phyloP scores from a whole-genome alignment of 2,797 vertebrate genomes.

The Austrolebias charrua region DNA sequence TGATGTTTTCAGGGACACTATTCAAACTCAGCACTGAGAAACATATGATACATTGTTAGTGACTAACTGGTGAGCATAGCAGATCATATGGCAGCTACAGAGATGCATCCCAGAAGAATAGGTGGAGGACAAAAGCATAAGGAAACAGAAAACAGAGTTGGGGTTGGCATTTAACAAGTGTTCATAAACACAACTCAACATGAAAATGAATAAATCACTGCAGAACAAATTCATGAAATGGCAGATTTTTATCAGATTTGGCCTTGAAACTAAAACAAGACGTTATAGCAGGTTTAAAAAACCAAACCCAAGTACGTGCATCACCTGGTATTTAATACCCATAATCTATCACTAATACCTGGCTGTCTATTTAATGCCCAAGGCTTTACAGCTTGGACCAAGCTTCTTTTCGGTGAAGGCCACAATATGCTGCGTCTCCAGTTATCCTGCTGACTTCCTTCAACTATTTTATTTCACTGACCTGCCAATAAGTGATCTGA shows the following conservation, averaged over 20 bases:
- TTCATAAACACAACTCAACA: neutral
- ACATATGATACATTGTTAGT: constrained; percentile 12
- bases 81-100: constrained; percentile 29
- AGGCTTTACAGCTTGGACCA: constrained; percentile 26
- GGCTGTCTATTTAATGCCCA: constrained; percentile 37
- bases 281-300: constrained; percentile 6
- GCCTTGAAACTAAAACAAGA: constrained; percentile 9
- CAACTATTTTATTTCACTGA: constrained; percentile 19
- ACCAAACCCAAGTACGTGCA: constrained; percentile 25
- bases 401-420: constrained; percentile 34
- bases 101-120: constrained; percentile 14
- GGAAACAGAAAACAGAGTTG: neutral
- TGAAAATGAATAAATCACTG: neutral
- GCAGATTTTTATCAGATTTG: neutral
- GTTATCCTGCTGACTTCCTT: constrained; percentile 33
- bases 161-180: constrained; percentile 7
- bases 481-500: constrained; percentile 31
- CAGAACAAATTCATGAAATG: constrained; percentile 3
- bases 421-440: constrained; percentile 27
- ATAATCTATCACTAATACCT: constrained; percentile 39
- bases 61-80: no score
- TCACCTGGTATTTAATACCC: constrained; percentile 40
- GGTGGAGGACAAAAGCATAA: constrained; percentile 6
- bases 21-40: constrained; percentile 9
- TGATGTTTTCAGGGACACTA: constrained; percentile 12